A percentile compares a stretch with the other conserved stretches of the same genome.
phyloP scores from a whole-genome alignment of 2,113 vertebrate genomes.

The Spermophilus dauricus region DNA sequence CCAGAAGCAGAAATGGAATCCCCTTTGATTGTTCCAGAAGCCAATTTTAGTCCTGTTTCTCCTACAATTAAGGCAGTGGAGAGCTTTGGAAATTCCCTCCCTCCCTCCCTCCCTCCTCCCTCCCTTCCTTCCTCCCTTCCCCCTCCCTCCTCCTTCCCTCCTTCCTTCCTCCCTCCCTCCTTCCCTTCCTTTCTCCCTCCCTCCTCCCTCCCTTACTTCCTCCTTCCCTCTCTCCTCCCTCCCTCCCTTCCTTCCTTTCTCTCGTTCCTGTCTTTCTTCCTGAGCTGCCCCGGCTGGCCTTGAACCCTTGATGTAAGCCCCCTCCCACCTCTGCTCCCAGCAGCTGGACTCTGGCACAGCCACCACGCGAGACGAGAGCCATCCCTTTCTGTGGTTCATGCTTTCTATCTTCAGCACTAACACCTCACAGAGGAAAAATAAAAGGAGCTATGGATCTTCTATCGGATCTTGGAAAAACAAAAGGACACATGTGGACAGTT shows the following conservation, averaged over 20 bases:
- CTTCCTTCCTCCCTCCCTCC: too few relatives aligned
- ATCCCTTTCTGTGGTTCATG: too few relatives aligned
- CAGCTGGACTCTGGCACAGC: fast-evolving
- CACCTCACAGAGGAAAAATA: too few relatives aligned
- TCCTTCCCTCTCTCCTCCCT: too few relatives aligned
- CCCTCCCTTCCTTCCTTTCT: too few relatives aligned
- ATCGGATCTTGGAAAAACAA: background rate
- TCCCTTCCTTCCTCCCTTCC: too few relatives aligned
- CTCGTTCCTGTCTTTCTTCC: background rate
- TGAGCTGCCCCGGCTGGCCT: background rate
- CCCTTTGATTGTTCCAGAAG: too few relatives aligned
- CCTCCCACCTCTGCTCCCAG: background rate
- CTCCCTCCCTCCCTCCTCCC: too few relatives aligned
- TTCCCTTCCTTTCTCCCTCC: too few relatives aligned
- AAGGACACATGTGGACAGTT: background rate
- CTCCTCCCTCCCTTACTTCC: too few relatives aligned
- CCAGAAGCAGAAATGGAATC: background rate
- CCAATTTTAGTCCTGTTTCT: fast-evolving
- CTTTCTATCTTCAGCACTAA: too few relatives aligned
- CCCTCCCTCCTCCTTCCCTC: too few relatives aligned
- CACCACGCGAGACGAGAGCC: fast-evolving
- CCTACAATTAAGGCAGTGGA: background rate
- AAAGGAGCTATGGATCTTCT: background rate
- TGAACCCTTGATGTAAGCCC: background rate
- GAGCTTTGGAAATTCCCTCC: background rate